Conservation (phyloP, 1,140 invertebrate genomes). For the Formica exsecta region DNA sequence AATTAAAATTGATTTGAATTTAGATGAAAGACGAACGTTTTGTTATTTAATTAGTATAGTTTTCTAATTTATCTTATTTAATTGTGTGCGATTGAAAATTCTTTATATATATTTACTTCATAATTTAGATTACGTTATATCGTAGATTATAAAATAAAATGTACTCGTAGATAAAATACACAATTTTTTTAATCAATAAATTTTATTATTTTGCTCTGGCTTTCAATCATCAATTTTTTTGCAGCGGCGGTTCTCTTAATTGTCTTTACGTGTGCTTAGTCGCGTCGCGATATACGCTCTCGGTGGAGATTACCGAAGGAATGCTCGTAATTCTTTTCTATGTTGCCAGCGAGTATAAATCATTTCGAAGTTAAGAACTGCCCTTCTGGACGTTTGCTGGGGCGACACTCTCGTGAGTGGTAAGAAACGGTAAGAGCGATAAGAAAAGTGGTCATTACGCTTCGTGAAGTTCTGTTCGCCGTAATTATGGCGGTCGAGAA, state of each 20-base stretch:
- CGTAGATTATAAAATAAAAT: no score
- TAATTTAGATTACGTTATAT: no score
- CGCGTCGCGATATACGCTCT: background rate
- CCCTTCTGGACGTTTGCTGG: conserved; percentile 19
- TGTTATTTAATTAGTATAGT: background rate
- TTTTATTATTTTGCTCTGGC: background rate
- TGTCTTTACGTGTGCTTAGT: background rate
- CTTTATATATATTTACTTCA: background rate
- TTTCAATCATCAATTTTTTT: conserved; percentile 19
- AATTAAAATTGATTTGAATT: no score
- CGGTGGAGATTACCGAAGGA: conserved; percentile 32
- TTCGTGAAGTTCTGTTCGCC: conserved; percentile 41
- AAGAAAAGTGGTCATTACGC: conserved; percentile 61
- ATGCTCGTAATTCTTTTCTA: conserved; percentile 56
- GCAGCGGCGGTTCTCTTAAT: conserved; percentile 3
- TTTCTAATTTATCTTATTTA: background rate
- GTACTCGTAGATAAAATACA: no score
- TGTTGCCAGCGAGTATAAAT: conserved; percentile 50
- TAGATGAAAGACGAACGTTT: background rate
- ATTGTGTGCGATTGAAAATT: background rate
- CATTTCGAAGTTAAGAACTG: conserved; percentile 40
- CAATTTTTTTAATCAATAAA: no score
- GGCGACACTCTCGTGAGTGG: conserved; percentile 25
- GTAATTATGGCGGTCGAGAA: conserved; percentile 45
- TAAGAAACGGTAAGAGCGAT: conserved; percentile 46